phyloP scores from a whole-genome alignment of 2,113 vertebrate genomes.

The Thamnophis sirtalis region DNA sequence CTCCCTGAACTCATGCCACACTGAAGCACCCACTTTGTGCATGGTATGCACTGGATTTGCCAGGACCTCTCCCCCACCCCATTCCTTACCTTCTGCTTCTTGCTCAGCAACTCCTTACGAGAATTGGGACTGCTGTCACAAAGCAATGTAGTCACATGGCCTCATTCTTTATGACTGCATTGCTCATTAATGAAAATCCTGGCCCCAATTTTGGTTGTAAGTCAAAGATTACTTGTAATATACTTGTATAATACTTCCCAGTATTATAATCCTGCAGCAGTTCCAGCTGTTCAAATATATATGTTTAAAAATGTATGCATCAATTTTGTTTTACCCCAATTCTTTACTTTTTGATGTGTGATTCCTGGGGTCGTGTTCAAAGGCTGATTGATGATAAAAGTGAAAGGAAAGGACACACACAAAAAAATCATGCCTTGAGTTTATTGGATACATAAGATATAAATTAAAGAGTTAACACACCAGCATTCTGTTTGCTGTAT shows the following conservation, averaged over 20 bases:
- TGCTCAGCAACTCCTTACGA: background rate
- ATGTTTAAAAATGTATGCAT: background rate
- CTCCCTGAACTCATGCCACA: background rate
- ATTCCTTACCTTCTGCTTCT: background rate
- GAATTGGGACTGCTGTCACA: background rate
- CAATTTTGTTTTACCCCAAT: background rate
- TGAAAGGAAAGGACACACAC: no score
- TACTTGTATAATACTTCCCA: background rate
- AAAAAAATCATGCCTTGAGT: background rate
- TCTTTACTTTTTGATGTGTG: background rate
- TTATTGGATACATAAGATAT: background rate
- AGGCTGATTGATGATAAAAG: background rate
- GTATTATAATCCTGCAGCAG: background rate
- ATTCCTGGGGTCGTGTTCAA: background rate
- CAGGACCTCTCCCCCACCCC: background rate
- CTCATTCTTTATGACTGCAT: background rate
- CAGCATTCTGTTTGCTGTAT: background rate
- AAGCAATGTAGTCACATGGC: background rate
- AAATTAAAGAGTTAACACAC: background rate
- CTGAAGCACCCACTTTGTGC: background rate
- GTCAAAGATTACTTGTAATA: background rate
- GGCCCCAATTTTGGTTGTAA: background rate
- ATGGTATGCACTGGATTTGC: background rate
- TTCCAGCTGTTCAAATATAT: background rate
- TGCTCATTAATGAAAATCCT: background rate